These are phyloP conservation scores for Ammodytes dubius DNA, from an alignment of 2,113 vertebrate genomes.

Conservation along the genomic window DNA sequence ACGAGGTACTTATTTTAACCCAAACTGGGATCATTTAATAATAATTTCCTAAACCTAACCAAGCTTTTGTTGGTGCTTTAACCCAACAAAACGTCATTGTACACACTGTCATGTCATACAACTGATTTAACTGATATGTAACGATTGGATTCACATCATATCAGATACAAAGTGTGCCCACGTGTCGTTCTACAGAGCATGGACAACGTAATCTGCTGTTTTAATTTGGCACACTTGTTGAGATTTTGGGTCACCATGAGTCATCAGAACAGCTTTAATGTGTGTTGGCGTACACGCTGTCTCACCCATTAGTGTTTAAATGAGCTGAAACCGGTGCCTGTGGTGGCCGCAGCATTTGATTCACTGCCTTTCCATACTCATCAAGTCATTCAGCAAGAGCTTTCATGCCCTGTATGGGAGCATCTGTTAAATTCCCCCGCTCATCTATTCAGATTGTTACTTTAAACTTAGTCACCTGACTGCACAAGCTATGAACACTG, in stretches of 20 bases:
- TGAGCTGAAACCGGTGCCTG: background rate
- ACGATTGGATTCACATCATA: too few species aligned
- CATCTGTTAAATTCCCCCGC: background rate
- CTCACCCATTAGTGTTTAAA: background rate
- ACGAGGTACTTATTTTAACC: too few species aligned
- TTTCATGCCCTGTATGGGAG: background rate
- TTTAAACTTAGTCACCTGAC: background rate
- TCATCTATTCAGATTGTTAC: background rate
- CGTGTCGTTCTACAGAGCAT: too few species aligned
- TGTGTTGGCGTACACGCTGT: background rate
- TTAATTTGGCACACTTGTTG: too few species aligned
- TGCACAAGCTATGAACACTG: background rate
- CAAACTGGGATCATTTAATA: too few species aligned
- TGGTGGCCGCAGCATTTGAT: background rate
- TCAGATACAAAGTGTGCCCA: too few species aligned
- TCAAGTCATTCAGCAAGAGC: background rate
- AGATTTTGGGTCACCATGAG: too few species aligned
- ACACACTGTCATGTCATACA: too few species aligned
- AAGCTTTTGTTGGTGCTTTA: background rate
- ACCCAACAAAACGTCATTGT: background rate
- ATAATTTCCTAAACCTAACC: background rate
- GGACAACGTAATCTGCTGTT: too few species aligned
- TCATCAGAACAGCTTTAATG: too few species aligned
- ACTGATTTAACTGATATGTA: too few species aligned
- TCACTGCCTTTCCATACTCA: background rate